A percentile compares a stretch with the other conserved stretches of the same genome.
Conservation (phyloP, 2,797 vertebrate species). For the Rhadinocentrus ornatus region DNA sequence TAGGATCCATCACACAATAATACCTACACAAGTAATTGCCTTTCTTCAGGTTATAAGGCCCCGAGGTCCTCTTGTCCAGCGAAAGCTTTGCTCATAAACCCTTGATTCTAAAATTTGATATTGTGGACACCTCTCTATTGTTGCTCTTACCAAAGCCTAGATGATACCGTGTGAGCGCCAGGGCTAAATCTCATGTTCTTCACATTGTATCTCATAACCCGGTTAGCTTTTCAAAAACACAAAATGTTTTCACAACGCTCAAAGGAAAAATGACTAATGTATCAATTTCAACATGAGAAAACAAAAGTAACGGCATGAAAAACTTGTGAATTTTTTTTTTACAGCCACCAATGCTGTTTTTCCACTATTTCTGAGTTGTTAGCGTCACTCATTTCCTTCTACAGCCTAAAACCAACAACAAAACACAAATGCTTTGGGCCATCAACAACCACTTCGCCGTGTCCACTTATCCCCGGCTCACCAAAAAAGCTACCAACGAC, state of each 20-base stretch:
- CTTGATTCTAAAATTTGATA: conserved; percentile 85
- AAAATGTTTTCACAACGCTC: conserved; percentile 73
- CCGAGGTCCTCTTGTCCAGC: conserved; percentile 82
- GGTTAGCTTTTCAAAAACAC: conserved; percentile 81
- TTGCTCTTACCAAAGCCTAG: conserved; percentile 69
- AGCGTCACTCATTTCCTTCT: conserved; percentile 10
- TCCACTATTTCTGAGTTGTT: conserved; percentile 13
- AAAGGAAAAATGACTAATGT: conserved; percentile 62
- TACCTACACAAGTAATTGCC: conserved; percentile 86
- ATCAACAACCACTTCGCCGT: conserved; percentile 41
- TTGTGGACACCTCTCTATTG: conserved; percentile 75
- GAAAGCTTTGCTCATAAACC: conserved; percentile 84
- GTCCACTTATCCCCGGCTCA: conserved; percentile 27
- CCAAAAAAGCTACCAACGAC: conserved; percentile 47
- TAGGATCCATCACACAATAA: conserved; percentile 84
- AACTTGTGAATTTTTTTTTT: conserved; percentile 40
- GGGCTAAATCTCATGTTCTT: conserved; percentile 81
- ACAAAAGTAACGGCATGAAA: conserved; percentile 28
- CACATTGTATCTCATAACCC: conserved; percentile 80
- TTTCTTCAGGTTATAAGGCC: conserved; percentile 82
- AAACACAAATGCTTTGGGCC: conserved; percentile 52
- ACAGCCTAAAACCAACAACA: conserved; percentile 37
- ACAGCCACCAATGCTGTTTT: conserved; percentile 17
- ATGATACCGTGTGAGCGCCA: conserved; percentile 68
- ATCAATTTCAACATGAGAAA: conserved; percentile 51